phyloP scores from a whole-genome alignment of 2,888 invertebrate species.

The Lissocephala sabroskyi region DNA sequence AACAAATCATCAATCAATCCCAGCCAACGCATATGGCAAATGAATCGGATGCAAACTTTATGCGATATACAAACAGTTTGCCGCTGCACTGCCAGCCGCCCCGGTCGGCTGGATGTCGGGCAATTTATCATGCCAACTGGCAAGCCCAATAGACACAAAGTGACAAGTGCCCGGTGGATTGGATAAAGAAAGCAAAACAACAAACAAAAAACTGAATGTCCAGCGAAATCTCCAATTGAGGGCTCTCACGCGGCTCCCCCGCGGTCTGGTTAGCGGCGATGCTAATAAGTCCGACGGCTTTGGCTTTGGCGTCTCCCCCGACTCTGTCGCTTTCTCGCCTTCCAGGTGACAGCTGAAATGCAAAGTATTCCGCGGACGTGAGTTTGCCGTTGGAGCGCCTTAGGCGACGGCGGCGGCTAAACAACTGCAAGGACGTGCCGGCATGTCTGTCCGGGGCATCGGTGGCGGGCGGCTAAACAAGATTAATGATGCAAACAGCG shows the following conservation, averaged over 20 bases:
- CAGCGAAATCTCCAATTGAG: too few species aligned
- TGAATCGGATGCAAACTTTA: not conserved
- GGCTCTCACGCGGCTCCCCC: too few species aligned
- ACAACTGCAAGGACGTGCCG: conserved; percentile 26
- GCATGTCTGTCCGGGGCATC: conserved; percentile 6
- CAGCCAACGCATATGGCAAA: conserved; percentile 21
- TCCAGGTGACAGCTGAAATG: conserved; percentile 26
- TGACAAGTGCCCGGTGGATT: conserved; percentile 12
- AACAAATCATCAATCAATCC: conserved; percentile 48
- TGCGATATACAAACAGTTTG: conserved; percentile 19
- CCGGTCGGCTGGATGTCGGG: conserved; percentile 1
- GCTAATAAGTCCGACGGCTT: conserved; percentile 36
- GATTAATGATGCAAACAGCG: conserved; percentile 48
- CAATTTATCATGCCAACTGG: conserved; percentile 48
- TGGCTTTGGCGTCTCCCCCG: not conserved
- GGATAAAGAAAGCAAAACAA: too few species aligned
- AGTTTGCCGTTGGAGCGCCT: not conserved
- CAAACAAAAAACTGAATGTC: too few species aligned
- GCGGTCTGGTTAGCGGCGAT: conserved; percentile 30
- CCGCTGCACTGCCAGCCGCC: too few species aligned
- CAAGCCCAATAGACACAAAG: conserved; percentile 43
- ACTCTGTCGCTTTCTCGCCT: conserved; percentile 10
- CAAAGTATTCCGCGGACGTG: conserved; percentile 11
- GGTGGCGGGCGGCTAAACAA: conserved; percentile 45
- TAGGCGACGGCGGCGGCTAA: conserved; percentile 10